Percentiles rank a stretch among this genome's conserved stretches.
Conservation (phyloP, 2,888 invertebrate genomes). For the Zygogramma bicolorata region DNA sequence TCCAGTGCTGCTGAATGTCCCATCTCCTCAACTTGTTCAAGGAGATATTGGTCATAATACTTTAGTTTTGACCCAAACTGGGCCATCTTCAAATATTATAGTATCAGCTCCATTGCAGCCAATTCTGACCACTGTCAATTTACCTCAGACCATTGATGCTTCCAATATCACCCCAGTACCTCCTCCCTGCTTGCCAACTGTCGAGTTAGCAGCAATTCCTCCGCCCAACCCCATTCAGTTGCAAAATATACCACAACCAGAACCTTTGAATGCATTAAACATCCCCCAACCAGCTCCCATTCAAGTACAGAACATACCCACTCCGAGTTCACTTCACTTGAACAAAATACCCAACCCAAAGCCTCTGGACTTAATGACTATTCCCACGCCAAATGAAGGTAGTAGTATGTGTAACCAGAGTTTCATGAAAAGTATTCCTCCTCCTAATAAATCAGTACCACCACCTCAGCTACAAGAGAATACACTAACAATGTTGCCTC, state of each 20-base stretch:
- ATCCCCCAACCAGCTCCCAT: conserved; percentile 67
- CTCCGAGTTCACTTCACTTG: conserved; percentile 72
- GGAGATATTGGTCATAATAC: conserved; percentile 40
- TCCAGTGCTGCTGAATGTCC: conserved; percentile 61
- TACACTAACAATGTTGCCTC: conserved; percentile 28
- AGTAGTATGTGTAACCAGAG: conserved; percentile 60
- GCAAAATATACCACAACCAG: conserved; percentile 68
- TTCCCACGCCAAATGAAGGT: conserved; percentile 67
- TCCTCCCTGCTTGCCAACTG: conserved; percentile 59
- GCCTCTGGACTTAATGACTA: conserved; percentile 72
- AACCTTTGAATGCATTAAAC: conserved; percentile 70
- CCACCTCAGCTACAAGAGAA: conserved; percentile 61
- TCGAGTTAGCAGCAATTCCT: conserved; percentile 65
- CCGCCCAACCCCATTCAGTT: conserved; percentile 66
- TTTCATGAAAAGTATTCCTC: conserved; percentile 66
- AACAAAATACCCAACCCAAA: conserved; percentile 74
- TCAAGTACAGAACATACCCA: conserved; percentile 73
- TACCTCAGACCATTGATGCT: conserved; percentile 57
- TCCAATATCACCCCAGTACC: conserved; percentile 53
- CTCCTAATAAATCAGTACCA: conserved; percentile 65
- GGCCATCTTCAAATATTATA: conserved; percentile 49
- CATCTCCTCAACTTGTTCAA: conserved; percentile 63
- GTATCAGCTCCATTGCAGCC: conserved; percentile 53
- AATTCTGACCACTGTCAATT: conserved; percentile 59
- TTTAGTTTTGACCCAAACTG: conserved; percentile 41